These are phyloP conservation scores for Drosophila guanche DNA, from an alignment of 1,140 invertebrate species.

Conservation along the genomic window DNA sequence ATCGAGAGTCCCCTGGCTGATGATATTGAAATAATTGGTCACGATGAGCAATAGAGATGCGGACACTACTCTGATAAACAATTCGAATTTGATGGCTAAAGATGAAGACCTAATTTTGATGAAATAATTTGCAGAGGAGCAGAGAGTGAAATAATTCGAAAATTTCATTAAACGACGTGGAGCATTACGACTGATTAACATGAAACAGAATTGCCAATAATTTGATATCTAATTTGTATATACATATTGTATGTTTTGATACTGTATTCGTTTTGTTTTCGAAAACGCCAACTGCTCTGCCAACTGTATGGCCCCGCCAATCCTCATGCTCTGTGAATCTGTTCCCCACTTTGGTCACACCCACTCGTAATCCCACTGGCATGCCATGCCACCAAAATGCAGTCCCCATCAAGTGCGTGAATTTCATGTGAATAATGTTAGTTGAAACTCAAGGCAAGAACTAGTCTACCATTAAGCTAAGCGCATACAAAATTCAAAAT, in stretches of 20 bases:
- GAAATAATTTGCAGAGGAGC: slow-evolving; percentile 27
- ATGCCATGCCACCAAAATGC: slow-evolving; percentile 44
- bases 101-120: slow-evolving; percentile 18
- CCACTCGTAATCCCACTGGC: slow-evolving; percentile 32
- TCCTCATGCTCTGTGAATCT: slow-evolving; percentile 23
- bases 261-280: slow-evolving; percentile 57
- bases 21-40: slow-evolving; percentile 83
- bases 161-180: slow-evolving; percentile 36
- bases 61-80: slow-evolving; percentile 6
- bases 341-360: slow-evolving; percentile 39
- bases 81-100: slow-evolving; percentile 31
- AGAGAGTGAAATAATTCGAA: slow-evolving; percentile 56
- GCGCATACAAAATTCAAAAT: slow-evolving; percentile 45
- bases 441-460: slow-evolving; percentile 44
- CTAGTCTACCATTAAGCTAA: slow-evolving; percentile 69
- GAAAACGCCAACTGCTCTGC: slow-evolving; percentile 39
- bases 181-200: slow-evolving; percentile 68
- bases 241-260: slow-evolving; percentile 59
- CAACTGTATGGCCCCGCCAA: slow-evolving; percentile 6
- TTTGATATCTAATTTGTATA: slow-evolving; percentile 76
- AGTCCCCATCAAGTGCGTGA: slow-evolving; percentile 12
- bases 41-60: slow-evolving; percentile 63
- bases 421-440: slow-evolving; percentile 69
- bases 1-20: slow-evolving; percentile 80
- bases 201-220: slow-evolving; percentile 57